Base-by-base conservation (phyloP, 2,797 vertebrate genomes). In the Tauraco hartlaubi region DNA sequence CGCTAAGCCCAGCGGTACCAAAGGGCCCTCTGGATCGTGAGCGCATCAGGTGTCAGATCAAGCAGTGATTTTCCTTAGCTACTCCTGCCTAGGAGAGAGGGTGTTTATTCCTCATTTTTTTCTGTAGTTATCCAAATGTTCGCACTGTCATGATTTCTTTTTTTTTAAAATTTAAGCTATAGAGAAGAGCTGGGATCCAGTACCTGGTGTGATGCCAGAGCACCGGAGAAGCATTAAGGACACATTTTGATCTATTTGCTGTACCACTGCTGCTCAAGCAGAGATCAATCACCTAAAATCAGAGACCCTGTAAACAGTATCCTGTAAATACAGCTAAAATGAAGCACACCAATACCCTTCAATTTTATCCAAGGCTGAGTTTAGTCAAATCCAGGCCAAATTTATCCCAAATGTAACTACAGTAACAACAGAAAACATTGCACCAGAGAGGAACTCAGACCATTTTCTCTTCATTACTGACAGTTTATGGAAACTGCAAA, bases 141-240 rank as follows among this genome's bases (percentile, higher is more conserved):
- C 4, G 10, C 25, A n/a, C 0, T 0, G 13, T 7, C 12, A 16
- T 37, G 5, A 4, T 43, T 56, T 49, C 4, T 58, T 39, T 56
- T 37, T 39, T 37, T 74, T 43, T 43, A 8, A 12, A 23, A 67
- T 54, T 28, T 62, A 10, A 64, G 18, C 21, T 37, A 9, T 15
- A 29, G 5, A 28, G 84, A 88, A 59, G 21, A 46, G 6, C 26
- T 49, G 22, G 46, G 11, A 94, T 49, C 6, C 51, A 4, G 18
- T 31, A 46, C 21, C 41, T 80, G 35, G 16, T 59, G 4, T 15
- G 79, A 63, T 33, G 23, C 3, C 49, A 67, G 35, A 58, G 22
- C 18, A 51, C 22, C 55, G 55, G 28, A 41, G 43, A 74, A 80
- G 16, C 43, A 66, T 20, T 41, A 56, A 55, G 39, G 15, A 73